These are phyloP conservation scores for Ctenopoma multispine DNA, from an alignment of 2,797 vertebrate species.

Conservation along the genomic window DNA sequence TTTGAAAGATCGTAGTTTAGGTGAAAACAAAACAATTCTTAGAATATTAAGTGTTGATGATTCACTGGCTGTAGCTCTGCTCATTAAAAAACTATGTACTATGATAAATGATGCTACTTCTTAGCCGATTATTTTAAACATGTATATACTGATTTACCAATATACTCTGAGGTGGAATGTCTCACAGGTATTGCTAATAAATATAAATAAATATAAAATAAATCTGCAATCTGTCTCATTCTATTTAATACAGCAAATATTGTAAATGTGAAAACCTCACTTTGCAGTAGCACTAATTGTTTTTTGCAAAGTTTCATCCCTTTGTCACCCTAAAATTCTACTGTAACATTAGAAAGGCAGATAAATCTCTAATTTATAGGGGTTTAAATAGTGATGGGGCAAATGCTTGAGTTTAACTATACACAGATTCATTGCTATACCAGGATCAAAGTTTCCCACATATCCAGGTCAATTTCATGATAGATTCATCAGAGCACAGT, in stretches of 20 bases:
- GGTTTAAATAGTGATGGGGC: constrained; percentile 7
- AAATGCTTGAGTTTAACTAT: constrained; percentile 21
- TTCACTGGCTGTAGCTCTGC: not conserved
- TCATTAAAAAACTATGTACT: too few species aligned
- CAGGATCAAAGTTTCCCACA: constrained; percentile 52
- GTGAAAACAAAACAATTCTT: too few species aligned
- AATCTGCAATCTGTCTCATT: too few species aligned
- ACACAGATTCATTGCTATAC: constrained; percentile 19
- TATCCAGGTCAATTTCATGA: constrained; percentile 58
- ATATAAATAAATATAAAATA: too few species aligned
- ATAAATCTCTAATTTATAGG: not conserved
- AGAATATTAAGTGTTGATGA: too few species aligned
- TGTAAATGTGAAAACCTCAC: too few species aligned
- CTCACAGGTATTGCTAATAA: too few species aligned
- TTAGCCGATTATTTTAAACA: not conserved
- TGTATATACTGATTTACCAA: too few species aligned
- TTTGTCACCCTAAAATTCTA: not conserved
- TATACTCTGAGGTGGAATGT: too few species aligned
- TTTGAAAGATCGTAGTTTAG: too few species aligned
- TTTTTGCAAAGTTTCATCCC: not conserved
- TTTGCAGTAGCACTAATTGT: not conserved
- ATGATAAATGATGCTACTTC: too few species aligned
- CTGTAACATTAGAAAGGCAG: not conserved
- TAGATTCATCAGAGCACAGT: constrained; percentile 49
- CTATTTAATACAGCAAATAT: not conserved